Evolutionary conservation across 2,113 vertebrate genomes (phyloP).

Genomic region (Notechis scutatus): DNA sequence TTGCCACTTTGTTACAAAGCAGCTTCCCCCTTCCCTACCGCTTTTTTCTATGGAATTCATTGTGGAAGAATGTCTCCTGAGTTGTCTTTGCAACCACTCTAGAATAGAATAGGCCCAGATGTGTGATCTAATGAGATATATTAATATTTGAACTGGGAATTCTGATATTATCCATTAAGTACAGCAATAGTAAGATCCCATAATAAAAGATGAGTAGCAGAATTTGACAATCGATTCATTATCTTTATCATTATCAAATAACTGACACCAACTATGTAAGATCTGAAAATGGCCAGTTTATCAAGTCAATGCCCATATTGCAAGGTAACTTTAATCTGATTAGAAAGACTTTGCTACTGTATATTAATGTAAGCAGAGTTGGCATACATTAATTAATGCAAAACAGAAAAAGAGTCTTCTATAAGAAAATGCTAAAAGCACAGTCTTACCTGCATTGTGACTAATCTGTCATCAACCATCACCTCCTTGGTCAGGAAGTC

Average conservation of each 20-base stretch:
- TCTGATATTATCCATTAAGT: neutral
- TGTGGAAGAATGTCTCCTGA: neutral
- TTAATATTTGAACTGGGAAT: neutral
- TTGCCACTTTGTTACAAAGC: neutral
- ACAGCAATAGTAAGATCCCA: neutral
- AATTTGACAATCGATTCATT: neutral
- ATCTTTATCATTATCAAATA: neutral
- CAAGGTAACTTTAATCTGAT: neutral
- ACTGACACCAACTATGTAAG: neutral
- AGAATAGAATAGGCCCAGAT: neutral
- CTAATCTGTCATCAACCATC: constrained; percentile 98
- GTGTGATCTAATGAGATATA: neutral
- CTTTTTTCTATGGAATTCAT: neutral
- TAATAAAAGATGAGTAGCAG: neutral
- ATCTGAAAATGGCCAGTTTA: neutral
- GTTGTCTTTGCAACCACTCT: neutral
- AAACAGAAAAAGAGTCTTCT: neutral
- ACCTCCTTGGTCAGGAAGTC: constrained; percentile 99
- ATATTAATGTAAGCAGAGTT: neutral
- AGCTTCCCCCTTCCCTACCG: neutral
- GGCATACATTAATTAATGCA: neutral
- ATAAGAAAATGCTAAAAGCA: neutral
- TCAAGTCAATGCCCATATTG: neutral
- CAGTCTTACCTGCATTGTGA: constrained; percentile 93
- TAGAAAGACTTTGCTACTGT: neutral